phyloP scores from a whole-genome alignment of 1,140 invertebrate species.

The Saccostrea echinata region DNA sequence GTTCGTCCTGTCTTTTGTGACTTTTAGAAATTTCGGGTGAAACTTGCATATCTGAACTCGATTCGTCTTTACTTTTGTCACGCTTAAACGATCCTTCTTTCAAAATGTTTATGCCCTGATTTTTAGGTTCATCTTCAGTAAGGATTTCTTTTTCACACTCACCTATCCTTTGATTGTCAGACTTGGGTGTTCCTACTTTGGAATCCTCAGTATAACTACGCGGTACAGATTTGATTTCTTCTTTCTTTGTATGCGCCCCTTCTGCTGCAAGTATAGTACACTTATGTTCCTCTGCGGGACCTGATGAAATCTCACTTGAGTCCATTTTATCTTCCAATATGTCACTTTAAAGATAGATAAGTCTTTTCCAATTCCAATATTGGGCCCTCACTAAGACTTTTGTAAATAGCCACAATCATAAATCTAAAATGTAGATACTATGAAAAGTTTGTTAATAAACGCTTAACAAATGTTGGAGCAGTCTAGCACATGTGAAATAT shows the following conservation, averaged over 20 bases:
- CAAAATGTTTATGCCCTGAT: not conserved
- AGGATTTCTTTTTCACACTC: not conserved
- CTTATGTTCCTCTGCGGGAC: not conserved
- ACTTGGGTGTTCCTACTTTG: not conserved
- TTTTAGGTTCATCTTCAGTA: not conserved
- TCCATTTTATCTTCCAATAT: constrained; percentile 3
- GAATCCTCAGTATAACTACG: not conserved
- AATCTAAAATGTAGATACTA: not conserved
- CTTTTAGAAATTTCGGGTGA: not conserved
- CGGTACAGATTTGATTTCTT: not conserved
- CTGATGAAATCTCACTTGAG: not conserved
- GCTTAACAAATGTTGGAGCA: too few species aligned
- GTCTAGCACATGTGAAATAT: not conserved
- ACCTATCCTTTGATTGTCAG: not conserved
- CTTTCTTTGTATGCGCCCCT: not conserved
- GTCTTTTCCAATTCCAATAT: not conserved
- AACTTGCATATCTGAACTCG: not conserved
- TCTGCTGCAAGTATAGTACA: not conserved
- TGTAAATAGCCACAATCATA: constrained; percentile 16
- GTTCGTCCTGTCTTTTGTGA: not conserved
- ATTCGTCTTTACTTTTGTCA: not conserved
- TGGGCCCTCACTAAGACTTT: not conserved
- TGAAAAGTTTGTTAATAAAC: not conserved
- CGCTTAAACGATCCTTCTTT: not conserved
- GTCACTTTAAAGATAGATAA: constrained; percentile 9